These are phyloP conservation scores for Xylophagus ater DNA, from an alignment of 2,888 invertebrate species.

Conservation along the genomic window DNA sequence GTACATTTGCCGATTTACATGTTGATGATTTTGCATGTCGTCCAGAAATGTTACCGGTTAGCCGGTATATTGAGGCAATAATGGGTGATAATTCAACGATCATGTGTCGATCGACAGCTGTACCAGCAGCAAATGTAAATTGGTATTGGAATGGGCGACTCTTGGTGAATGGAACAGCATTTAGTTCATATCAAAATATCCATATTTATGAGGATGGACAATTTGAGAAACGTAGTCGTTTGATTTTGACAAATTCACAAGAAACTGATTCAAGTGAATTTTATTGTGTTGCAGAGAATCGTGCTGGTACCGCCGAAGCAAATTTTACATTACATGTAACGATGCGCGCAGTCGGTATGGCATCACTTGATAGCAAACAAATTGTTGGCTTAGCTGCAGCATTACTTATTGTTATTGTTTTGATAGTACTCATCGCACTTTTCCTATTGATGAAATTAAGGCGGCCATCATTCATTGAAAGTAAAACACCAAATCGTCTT, in stretches of 20 bases:
- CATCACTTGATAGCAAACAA: conserved; percentile 70
- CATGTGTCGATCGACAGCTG: conserved; percentile 66
- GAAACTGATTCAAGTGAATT: conserved; percentile 74
- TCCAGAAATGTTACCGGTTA: conserved; percentile 65
- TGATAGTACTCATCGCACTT: conserved; percentile 60
- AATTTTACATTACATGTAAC: conserved; percentile 80
- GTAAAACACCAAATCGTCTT: conserved; percentile 63
- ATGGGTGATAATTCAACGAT: conserved; percentile 80
- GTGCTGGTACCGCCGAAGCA: conserved; percentile 76
- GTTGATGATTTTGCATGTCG: conserved; percentile 79
- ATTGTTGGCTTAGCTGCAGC: conserved; percentile 78
- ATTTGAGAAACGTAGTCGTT: conserved; percentile 61
- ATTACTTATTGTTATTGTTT: conserved; percentile 62
- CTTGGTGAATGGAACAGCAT: conserved; percentile 64
- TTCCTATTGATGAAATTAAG: conserved; percentile 63
- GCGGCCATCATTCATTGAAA: conserved; percentile 60
- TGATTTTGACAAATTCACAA: conserved; percentile 71
- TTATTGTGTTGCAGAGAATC: conserved; percentile 82
- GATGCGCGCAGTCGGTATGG: conserved; percentile 66
- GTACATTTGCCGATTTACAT: conserved; percentile 62
- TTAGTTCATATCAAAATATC: conserved; percentile 66
- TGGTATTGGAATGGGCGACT: conserved; percentile 82
- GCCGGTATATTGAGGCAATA: conserved; percentile 63
- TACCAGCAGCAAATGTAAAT: conserved; percentile 67
- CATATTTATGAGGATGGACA: conserved; percentile 66